Percentiles rank a stretch among this genome's conserved stretches.
These are phyloP conservation scores for Calidris pugnax DNA, from an alignment of 2,113 vertebrate species.

Conservation along the genomic window DNA sequence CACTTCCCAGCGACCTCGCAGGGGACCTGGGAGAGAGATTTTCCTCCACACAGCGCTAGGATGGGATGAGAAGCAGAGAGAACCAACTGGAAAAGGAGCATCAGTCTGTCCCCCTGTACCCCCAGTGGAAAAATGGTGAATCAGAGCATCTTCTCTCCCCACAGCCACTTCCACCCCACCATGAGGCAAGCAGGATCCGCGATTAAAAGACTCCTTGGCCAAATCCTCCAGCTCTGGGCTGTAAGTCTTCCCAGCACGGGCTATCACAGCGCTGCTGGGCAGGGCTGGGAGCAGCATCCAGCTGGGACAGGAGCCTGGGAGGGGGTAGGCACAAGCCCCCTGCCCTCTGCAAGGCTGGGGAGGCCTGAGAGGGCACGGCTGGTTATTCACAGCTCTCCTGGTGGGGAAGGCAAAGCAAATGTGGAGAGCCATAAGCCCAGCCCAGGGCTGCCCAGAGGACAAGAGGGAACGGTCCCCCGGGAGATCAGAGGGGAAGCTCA, in stretches of 20 bases:
- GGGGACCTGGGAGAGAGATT: not conserved
- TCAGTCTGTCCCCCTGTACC: not conserved
- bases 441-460: not conserved
- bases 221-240: not conserved
- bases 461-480: accelerated
- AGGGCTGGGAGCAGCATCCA: not conserved
- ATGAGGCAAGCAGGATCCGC: not conserved
- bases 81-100: not conserved
- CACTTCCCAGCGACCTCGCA: not conserved
- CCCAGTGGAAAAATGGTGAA: not conserved
- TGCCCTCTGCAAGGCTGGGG: not conserved
- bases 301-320: not conserved
- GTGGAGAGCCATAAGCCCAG: not conserved
- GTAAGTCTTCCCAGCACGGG: not conserved
- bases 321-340: not conserved
- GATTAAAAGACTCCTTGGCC: not conserved
- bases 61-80: not conserved
- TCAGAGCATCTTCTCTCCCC: not conserved
- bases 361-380: accelerated
- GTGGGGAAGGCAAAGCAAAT: not conserved
- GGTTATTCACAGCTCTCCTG: not conserved
- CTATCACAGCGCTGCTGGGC: not conserved
- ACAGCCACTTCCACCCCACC: not conserved
- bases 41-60: not conserved
- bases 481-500: not conserved